Percentiles rank a stretch among this genome's conserved stretches.
phyloP scores from a whole-genome alignment of 2,113 vertebrate species.

The Brienomyrus brachyistius region DNA sequence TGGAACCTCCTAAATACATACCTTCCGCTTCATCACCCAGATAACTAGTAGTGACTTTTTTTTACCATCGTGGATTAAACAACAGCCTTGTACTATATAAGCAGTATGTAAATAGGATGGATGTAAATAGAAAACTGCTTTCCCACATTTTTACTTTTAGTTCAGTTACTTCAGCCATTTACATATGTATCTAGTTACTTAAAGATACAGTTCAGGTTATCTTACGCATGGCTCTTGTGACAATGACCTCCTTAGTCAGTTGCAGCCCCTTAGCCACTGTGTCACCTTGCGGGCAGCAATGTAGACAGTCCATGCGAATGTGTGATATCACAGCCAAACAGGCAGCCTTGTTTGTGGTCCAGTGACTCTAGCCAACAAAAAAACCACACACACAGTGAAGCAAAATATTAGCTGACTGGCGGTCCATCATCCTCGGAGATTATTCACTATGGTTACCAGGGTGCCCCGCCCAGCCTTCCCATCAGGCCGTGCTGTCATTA shows the following conservation, averaged over 20 bases:
- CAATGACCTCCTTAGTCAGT: neutral
- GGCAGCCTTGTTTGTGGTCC: neutral
- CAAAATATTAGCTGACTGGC: neutral
- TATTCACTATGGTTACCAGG: constrained; percentile 26
- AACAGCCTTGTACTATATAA: neutral
- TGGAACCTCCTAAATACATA: neutral
- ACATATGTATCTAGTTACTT: neutral
- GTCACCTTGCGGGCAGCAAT: neutral
- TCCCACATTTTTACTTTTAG: neutral
- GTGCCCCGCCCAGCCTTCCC: neutral
- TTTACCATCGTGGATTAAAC: neutral
- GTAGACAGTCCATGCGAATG: neutral
- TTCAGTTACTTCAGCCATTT: neutral
- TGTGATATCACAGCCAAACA: neutral
- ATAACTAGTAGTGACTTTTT: neutral
- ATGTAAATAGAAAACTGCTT: neutral
- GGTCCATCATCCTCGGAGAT: neutral
- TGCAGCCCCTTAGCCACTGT: neutral
- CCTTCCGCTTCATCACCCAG: neutral
- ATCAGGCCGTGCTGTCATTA: neutral
- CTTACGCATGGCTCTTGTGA: neutral
- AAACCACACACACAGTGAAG: neutral
- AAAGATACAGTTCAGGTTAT: neutral
- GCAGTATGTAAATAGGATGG: neutral
- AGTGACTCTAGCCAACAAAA: neutral